Evolutionary conservation across 2,797 vertebrate species (phyloP), one percentile per base, ranked within the genome.

Genomic region (Eurystomus glaucurus): DNA sequence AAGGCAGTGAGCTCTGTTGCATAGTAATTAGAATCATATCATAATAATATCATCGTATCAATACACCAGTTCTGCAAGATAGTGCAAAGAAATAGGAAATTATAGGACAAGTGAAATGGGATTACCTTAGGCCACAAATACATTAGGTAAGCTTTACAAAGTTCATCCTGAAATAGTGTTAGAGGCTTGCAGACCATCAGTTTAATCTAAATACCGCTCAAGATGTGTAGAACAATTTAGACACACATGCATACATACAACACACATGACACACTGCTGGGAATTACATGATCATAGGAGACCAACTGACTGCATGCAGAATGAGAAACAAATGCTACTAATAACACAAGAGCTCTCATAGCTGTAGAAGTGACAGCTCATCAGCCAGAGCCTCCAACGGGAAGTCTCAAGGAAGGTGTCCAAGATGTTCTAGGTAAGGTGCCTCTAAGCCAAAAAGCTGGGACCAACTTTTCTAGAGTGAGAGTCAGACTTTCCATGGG

Each of bases 381-480:
- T 12, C 50, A 43, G 8, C 5, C 25, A 29, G 23, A 31, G 1
- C 57, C 17, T 62, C 26, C 52, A 58, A 85, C 23, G 31, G 9
- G 18, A 61, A 66, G 33, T 58, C 4, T 7, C 15, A 51, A 29
- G 31, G 35, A 74, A 55, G 18, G 43, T 2, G 18, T 11, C 21
- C 41, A 69, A 4, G 6, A 11, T 69, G 18, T 61, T 33, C 76
- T 48, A 80, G 14, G 17, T 37, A 18, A 23, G 12, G 13, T 31
- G 28, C 6, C 16, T 41, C 33, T 45, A 70, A 72, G 54, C 14
- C 35, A 41, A 52, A 55, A 48, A 60, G 10, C 12, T 41, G 35
- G 2, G 0, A 37, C 3, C 3, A 2, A 3, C 11, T 9, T 51
- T 70, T 41, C 37, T 31, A 85, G 52, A 55, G 18, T 5, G 10